Percentiles rank a stretch among this genome's conserved stretches.
These are phyloP conservation scores for Amazona finschi DNA, from an alignment of 2,797 vertebrate genomes.

Conservation along the genomic window DNA sequence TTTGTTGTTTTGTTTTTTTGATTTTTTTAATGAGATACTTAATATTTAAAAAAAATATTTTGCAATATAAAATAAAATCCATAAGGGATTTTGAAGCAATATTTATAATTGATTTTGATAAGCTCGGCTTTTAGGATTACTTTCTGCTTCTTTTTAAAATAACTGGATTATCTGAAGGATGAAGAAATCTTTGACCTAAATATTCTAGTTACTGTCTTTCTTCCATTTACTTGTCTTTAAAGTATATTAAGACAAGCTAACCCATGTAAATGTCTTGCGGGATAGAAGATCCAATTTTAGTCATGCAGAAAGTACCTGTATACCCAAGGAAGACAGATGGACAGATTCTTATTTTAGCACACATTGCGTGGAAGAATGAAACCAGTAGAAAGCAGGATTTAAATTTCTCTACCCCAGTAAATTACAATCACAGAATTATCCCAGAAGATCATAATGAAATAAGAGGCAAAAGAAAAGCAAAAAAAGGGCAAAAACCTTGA, in stretches of 20 bases:
- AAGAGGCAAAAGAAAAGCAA: not conserved
- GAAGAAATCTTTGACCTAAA: constrained; percentile 59
- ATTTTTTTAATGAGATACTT: not conserved
- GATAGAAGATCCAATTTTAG: constrained; percentile 46
- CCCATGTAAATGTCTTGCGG: not conserved
- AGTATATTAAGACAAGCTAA: constrained; percentile 27
- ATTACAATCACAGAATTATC: not conserved
- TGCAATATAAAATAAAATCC: not conserved
- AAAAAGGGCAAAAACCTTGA: not conserved
- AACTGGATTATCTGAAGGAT: constrained; percentile 52
- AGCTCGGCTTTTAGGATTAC: constrained; percentile 54
- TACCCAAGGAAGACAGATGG: constrained; percentile 48
- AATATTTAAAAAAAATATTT: not conserved
- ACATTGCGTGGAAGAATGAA: not conserved
- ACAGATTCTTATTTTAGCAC: constrained; percentile 49
- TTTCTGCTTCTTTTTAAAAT: constrained; percentile 26
- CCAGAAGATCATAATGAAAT: not conserved
- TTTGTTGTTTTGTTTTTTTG: not conserved
- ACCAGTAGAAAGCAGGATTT: not conserved
- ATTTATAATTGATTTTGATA: constrained; percentile 51
- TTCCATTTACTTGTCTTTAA: constrained; percentile 23
- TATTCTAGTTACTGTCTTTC: constrained; percentile 22
- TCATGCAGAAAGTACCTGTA: constrained; percentile 17
- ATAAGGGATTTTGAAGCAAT: constrained; percentile 1
- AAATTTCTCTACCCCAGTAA: not conserved